A percentile compares a stretch with the other conserved stretches of the same genome.
Conservation (phyloP, 2,797 vertebrate genomes). For the Enteromius fasciolatus region DNA sequence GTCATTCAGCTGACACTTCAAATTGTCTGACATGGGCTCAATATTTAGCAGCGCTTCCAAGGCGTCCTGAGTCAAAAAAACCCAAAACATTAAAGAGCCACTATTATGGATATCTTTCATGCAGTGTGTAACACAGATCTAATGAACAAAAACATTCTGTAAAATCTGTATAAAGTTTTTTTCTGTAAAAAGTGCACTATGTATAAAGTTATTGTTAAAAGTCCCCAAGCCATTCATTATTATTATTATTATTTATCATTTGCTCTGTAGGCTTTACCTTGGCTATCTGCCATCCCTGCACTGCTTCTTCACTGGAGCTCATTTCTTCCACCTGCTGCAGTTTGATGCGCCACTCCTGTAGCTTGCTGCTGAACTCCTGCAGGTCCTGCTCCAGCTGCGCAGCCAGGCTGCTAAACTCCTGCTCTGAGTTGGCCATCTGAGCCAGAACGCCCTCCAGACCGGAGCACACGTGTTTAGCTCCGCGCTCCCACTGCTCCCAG, state of each 20-base stretch:
- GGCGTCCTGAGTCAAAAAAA: slow-evolving; percentile 78
- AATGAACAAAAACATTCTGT: no score
- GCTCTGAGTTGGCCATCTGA: slow-evolving; percentile 90
- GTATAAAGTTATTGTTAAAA: no score
- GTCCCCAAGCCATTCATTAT: no score
- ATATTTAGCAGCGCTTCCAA: slow-evolving; percentile 86
- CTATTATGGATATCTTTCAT: no score
- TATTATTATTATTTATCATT: background rate
- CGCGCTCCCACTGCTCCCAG: slow-evolving; percentile 93
- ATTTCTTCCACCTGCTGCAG: slow-evolving; percentile 78
- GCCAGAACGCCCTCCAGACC: slow-evolving; percentile 82
- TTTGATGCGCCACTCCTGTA: slow-evolving; percentile 78
- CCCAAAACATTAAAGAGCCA: background rate
- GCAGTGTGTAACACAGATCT: no score
- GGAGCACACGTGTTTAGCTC: slow-evolving; percentile 77
- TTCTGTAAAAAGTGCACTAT: no score
- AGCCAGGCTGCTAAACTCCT: slow-evolving; percentile 83
- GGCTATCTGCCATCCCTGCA: slow-evolving; percentile 87
- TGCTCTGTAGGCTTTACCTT: slow-evolving; percentile 75
- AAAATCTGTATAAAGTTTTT: no score
- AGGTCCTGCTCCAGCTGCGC: slow-evolving; percentile 84
- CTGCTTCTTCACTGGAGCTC: slow-evolving; percentile 83
- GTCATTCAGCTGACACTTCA: slow-evolving; percentile 93
- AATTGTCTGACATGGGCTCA: slow-evolving; percentile 85
- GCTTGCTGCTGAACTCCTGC: slow-evolving; percentile 74